Base-by-base conservation (phyloP, 2,113 vertebrate species). In the Upupa epops region DNA sequence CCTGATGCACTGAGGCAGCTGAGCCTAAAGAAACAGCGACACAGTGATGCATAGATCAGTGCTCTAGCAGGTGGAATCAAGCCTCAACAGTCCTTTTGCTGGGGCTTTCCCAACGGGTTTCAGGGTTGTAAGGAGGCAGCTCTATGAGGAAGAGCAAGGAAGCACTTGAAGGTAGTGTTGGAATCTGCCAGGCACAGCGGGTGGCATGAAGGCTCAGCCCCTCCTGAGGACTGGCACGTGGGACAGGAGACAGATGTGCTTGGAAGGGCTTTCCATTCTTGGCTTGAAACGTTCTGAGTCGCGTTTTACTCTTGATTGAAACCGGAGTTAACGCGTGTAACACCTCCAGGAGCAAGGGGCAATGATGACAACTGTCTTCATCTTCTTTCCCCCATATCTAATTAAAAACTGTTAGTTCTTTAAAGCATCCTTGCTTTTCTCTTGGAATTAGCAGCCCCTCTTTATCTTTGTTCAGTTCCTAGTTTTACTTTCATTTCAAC, bases 401-500 rank as follows among this genome's bases (percentile, higher is more conserved):
- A 90, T 75, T 12, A 42, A 52, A 61, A 66, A 70, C 72, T 68
- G 52, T 40, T 76, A 19, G 37, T 51, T 73, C 56, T 89, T 88
- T 22, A 45, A 86, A 83, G 37, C 69, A 52, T 86, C 42, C 31
- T 52, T 84, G 28, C n/a, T 60, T 74, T 83, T 81, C 61, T 88
- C 55, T 88, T 76, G 36, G 70, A 95, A 94, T 89, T 89, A 70
- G 40, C 32, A 61, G 46, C 8, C 73, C 54, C 8, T 61, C 89
- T 95, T 69, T 92, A 73, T 54, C 74, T 65, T 75, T 88, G 72
- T 93, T 74, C 72, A 65, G 56, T 82, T 86, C 88, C 49, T 74
- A 84, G 87, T 83, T 95, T 86, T 72, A 70, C 79, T 74, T 89
- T 83, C 76, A 81, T 94, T 86, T 90, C 89, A 94, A 90, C 91